Base-by-base conservation (phyloP, 2,888 invertebrate species). In the Neoaliturus tenellus region DNA sequence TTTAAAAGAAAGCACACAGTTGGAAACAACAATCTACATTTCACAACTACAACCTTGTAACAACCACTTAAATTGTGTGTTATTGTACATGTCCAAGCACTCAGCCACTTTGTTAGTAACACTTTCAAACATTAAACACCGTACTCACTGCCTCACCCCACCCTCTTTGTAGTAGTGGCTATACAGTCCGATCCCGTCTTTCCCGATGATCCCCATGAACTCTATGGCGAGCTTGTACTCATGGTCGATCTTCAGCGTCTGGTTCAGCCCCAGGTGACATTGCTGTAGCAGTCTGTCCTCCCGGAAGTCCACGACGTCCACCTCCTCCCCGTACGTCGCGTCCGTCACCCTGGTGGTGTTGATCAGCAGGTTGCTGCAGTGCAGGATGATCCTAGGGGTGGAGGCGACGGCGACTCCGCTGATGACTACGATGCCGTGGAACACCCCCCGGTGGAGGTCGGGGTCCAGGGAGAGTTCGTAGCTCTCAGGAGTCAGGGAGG, bases 171-270 rank as follows among this genome's bases (percentile, higher is more conserved):
- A 85, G 28, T 0, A 67, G 84, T 82, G 73, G 44, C 17, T 75
- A 39, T 83, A 85, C 44, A 85, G 82, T 0, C 85, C 85, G 12
- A 31, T 55, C 31, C 69, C 81, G 31, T 81, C 80, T n/a, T 82
- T 69, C 0, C 83, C 83, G 6, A 85, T 44, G 14, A 17, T 23
- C 0, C 85, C 85, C 25, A 71, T 41, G 31, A 80, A 85, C 17
- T 5, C 41, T 39, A 84, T 51, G 0, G 39, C 31, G 0, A 85
- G 10, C n/a, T 0, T 14, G 55, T 84, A 83, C 20, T 41, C 51
- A 12, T 67, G 31, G n/a, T 44, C 67, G 31, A 62, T 41, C 48
- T 3, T 51, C 10, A 78, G 78, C 4, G 48, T 51, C 0, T 2
- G 4, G 78, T 55, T 78, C 10, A 78, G 78, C 20, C 0, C 0